A percentile compares a stretch with the other conserved stretches of the same genome.
Evolutionary conservation across 2,797 vertebrate species (phyloP).

Genomic region (Choloepus didactylus): DNA sequence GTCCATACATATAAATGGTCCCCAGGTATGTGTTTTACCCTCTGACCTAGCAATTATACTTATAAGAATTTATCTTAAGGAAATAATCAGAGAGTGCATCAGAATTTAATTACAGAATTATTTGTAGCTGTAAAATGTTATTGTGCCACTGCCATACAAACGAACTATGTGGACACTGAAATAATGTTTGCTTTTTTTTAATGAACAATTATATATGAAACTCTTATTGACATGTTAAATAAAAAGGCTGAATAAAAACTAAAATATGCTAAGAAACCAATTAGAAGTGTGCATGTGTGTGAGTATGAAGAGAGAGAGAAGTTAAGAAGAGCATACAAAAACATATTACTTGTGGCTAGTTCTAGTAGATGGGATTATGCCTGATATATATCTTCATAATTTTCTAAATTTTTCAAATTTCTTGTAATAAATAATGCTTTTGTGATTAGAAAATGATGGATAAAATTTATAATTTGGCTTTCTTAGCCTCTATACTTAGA

Average conservation of each 20-base stretch:
- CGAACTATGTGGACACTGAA: neutral
- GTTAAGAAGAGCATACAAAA: neutral
- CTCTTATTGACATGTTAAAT: neutral
- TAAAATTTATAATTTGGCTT: neutral
- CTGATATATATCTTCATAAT: neutral
- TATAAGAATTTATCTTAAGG: constrained; percentile 24
- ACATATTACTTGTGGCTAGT: neutral
- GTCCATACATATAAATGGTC: neutral
- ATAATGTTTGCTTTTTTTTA: neutral
- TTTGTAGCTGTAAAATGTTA: neutral
- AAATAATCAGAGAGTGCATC: neutral
- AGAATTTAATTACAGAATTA: constrained; percentile 14
- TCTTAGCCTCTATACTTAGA: neutral
- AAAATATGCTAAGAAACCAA: neutral
- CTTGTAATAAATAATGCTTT: neutral
- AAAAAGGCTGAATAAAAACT: constrained; percentile 3
- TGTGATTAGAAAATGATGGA: neutral
- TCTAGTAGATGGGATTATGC: neutral
- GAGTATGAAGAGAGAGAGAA: neutral
- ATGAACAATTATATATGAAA: neutral
- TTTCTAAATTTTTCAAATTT: constrained; percentile 24
- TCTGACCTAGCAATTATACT: neutral
- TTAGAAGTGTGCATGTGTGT: neutral
- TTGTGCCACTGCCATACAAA: neutral
- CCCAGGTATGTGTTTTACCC: neutral